Percentiles rank a stretch among this genome's conserved stretches.
phyloP scores from a whole-genome alignment of 2,113 vertebrate species.

The Telmatochromis brichardi region DNA sequence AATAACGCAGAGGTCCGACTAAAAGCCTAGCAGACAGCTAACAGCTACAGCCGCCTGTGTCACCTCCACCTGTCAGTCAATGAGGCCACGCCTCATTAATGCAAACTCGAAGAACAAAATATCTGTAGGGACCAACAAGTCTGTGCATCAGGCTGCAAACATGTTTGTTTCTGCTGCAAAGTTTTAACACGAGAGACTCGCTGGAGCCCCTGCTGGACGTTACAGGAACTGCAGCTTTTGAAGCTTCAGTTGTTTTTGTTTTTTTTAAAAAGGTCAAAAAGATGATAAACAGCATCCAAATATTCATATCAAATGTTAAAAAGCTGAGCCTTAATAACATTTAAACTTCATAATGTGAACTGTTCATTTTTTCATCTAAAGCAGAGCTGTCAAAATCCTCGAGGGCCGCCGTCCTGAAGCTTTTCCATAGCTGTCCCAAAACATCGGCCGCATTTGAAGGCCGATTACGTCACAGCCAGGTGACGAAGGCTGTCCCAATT shows the following conservation, averaged over 20 bases:
- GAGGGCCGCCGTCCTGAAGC: rapidly evolving
- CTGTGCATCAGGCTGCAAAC: not conserved
- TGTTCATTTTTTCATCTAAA: not conserved
- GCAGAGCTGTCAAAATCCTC: not conserved
- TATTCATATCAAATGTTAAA: not conserved
- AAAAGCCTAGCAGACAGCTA: not conserved
- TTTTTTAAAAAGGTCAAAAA: not conserved
- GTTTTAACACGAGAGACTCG: not conserved
- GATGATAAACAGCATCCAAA: not conserved
- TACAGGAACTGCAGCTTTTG: not conserved
- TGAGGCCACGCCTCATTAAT: not conserved
- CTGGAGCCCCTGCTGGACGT: not conserved
- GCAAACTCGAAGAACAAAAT: not conserved
- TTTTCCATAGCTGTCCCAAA: not conserved
- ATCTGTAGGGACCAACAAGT: not conserved
- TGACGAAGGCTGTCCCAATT: not conserved
- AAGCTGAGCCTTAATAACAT: not conserved
- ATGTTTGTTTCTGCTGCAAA: not conserved
- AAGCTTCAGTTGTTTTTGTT: rapidly evolving
- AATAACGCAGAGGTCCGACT: not conserved
- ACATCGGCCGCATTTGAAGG: rapidly evolving
- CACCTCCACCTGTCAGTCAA: not conserved
- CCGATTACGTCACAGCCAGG: not conserved
- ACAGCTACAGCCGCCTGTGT: not conserved
- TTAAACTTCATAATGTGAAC: not conserved